phyloP scores from a whole-genome alignment of 2,888 invertebrate genomes.

The Glyphotaelius pellucidus region DNA sequence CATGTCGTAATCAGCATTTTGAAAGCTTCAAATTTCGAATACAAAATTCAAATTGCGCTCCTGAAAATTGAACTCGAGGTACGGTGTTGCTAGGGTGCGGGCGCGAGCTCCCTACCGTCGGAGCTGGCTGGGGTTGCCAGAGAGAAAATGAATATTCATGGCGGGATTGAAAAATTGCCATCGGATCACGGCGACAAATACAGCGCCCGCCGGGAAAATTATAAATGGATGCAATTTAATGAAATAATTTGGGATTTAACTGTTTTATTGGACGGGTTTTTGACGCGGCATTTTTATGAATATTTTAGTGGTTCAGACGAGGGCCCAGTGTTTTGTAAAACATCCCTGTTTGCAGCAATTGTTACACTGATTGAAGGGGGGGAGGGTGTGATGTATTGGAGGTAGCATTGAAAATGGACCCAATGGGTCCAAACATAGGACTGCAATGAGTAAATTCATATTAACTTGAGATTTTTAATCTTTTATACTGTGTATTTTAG shows the following conservation, averaged over 20 bases:
- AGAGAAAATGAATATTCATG: slow-evolving; percentile 65
- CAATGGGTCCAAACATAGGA: not conserved
- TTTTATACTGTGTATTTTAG: too few relatives aligned
- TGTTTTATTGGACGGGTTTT: slow-evolving; percentile 59
- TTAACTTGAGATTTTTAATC: not conserved
- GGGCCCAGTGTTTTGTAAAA: slow-evolving; percentile 39
- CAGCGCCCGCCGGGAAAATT: slow-evolving; percentile 55
- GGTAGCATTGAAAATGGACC: not conserved
- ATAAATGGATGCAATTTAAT: slow-evolving; percentile 63
- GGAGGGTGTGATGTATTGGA: not conserved
- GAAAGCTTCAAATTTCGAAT: slow-evolving; percentile 25
- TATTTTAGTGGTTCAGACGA: slow-evolving; percentile 35
- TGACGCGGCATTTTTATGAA: slow-evolving; percentile 58
- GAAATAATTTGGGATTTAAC: slow-evolving; percentile 62
- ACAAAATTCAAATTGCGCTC: slow-evolving; percentile 21
- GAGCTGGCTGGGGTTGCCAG: slow-evolving; percentile 50
- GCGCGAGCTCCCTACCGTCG: not conserved
- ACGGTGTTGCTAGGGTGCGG: slow-evolving; percentile 50
- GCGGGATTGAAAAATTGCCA: slow-evolving; percentile 65
- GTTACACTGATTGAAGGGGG: not conserved
- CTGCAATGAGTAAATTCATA: not conserved
- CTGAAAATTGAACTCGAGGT: slow-evolving; percentile 51
- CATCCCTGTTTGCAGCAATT: slow-evolving; percentile 25
- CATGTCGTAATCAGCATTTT: slow-evolving; percentile 5
- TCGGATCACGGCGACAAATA: slow-evolving; percentile 65